Evolutionary conservation across 1,140 invertebrate genomes (phyloP).

Genomic region (Drosophila tsacasi): DNA sequence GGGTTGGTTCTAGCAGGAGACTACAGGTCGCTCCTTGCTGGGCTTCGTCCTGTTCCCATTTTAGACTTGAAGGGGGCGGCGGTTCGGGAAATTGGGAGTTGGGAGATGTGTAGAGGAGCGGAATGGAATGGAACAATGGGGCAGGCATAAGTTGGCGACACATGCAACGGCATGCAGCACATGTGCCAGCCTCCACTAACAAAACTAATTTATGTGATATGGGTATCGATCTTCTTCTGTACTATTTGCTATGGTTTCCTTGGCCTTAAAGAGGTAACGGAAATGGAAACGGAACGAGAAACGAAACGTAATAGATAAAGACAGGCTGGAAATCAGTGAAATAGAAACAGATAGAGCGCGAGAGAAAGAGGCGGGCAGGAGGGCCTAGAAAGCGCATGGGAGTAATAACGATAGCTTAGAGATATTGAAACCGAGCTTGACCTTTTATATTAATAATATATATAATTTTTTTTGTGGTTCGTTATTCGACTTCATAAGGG

Average conservation of each 20-base stretch:
- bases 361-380: constrained; percentile 7
- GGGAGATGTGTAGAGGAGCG: background rate
- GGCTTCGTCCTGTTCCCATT: constrained; percentile 6
- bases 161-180: constrained; percentile 49
- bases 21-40: background rate
- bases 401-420: constrained; percentile 35
- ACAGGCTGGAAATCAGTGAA: constrained; percentile 6
- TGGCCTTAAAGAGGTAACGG: background rate
- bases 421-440: constrained; percentile 23
- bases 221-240: background rate
- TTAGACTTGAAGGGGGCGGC: background rate
- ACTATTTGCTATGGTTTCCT: constrained; percentile 7
- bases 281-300: constrained; percentile 11
- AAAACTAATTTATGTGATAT: constrained; percentile 17
- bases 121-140: constrained; percentile 2
- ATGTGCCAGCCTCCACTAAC: constrained; percentile 32
- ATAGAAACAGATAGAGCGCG: constrained; percentile 23
- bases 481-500: background rate
- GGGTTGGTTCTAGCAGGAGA: constrained; percentile 13
- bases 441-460: too few species aligned
- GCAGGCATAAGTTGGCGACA: constrained; percentile 13
- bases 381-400: constrained; percentile 16
- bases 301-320: constrained; percentile 44
- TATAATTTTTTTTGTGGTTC: constrained; percentile 1
- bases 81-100: background rate